Conservation (phyloP, 2,888 invertebrate genomes). For the Zaprionus lineosus region DNA sequence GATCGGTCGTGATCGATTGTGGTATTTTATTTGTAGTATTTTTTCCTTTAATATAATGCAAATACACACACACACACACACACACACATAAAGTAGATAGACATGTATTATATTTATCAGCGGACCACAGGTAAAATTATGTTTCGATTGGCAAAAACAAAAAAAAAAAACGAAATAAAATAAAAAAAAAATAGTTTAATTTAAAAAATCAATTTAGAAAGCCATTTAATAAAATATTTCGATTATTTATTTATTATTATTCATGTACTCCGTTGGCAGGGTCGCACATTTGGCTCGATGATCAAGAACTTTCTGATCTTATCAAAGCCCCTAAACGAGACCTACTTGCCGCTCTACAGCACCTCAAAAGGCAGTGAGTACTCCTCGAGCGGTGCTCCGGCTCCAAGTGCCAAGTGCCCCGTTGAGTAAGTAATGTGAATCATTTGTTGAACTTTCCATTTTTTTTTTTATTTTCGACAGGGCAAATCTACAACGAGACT, state of each 20-base stretch:
- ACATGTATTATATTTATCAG: too few species aligned
- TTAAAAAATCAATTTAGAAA: slow-evolving; percentile 22
- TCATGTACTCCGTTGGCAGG: slow-evolving; percentile 85
- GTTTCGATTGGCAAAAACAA: slow-evolving; percentile 8
- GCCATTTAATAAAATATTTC: slow-evolving; percentile 10
- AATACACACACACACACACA: not conserved
- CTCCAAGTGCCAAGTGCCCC: too few species aligned
- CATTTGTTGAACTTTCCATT: not conserved
- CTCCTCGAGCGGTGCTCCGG: too few species aligned
- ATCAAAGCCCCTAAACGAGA: slow-evolving; percentile 86
- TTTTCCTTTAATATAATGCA: not conserved
- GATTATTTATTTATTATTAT: slow-evolving; percentile 7
- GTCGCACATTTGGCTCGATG: slow-evolving; percentile 89
- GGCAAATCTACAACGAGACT: slow-evolving; percentile 88
- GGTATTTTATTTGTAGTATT: not conserved
- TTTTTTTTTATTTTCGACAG: slow-evolving; percentile 51
- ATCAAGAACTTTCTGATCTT: slow-evolving; percentile 88
- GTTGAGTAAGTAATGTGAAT: slow-evolving; percentile 10
- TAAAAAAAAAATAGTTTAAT: not conserved
- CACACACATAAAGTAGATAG: too few species aligned
- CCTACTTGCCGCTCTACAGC: slow-evolving; percentile 88
- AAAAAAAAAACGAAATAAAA: not conserved
- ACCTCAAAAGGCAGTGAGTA: slow-evolving; percentile 86
- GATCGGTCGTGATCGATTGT: slow-evolving; percentile 74
- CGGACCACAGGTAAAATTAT: not conserved